These are phyloP conservation scores for Scylla paramamosain DNA, from an alignment of 1,140 invertebrate species.

Conservation along the genomic window DNA sequence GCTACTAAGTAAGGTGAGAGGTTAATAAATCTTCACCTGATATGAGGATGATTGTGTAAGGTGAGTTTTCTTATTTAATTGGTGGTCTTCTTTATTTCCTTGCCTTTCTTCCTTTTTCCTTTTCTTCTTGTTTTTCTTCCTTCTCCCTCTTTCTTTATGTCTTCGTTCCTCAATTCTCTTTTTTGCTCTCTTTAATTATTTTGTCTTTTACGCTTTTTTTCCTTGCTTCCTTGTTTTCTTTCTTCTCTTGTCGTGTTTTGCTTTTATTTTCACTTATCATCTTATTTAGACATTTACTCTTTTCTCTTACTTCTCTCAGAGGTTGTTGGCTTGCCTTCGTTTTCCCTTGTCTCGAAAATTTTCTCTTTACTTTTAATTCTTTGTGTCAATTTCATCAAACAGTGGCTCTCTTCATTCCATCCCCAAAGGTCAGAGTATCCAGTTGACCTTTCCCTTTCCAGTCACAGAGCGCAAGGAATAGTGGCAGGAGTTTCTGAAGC, in stretches of 20 bases:
- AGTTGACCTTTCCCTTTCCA: too few species aligned
- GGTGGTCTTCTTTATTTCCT: not conserved
- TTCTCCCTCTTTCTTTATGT: not conserved
- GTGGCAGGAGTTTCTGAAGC: too few species aligned
- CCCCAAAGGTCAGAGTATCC: too few species aligned
- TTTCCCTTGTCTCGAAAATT: not conserved
- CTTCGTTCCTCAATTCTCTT: not conserved
- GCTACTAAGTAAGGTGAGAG: too few species aligned
- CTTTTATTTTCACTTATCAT: not conserved
- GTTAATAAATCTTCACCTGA: too few species aligned
- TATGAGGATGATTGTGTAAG: too few species aligned
- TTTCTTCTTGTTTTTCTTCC: not conserved
- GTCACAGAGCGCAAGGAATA: too few species aligned
- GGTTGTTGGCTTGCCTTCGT: too few species aligned
- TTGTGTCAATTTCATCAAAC: not conserved
- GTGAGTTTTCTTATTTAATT: too few species aligned
- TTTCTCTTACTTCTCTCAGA: too few species aligned
- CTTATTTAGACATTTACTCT: not conserved
- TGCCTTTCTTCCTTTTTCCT: not conserved
- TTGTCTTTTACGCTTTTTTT: not conserved
- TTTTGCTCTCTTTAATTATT: constrained; percentile 18
- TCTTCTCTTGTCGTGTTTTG: not conserved
- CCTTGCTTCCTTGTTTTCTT: not conserved
- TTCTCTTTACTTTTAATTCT: not conserved
- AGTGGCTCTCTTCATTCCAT: too few species aligned